Evolutionary conservation across 2,113 vertebrate species (phyloP).

Genomic region (Halcyon malimbica): DNA sequence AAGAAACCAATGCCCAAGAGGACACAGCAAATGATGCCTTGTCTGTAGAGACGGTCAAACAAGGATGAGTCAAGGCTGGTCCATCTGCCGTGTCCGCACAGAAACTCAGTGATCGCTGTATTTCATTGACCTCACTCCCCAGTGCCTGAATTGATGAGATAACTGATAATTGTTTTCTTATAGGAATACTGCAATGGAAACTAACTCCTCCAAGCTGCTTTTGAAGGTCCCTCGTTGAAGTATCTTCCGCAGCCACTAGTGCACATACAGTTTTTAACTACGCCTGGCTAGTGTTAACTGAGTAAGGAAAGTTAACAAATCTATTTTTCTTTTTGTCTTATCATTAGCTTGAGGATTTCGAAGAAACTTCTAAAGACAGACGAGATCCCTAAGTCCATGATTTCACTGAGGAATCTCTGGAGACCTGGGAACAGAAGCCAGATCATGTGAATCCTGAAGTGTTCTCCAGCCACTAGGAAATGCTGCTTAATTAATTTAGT

Average conservation of each 20-base stretch:
- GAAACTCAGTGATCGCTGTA: neutral
- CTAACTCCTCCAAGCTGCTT: neutral
- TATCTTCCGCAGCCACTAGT: neutral
- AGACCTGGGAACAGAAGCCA: neutral
- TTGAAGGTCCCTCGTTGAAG: neutral
- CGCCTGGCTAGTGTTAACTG: neutral
- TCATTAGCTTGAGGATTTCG: neutral
- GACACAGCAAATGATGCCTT: neutral
- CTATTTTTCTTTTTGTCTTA: neutral
- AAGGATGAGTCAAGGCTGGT: neutral
- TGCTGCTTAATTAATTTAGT: neutral
- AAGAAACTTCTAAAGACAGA: neutral
- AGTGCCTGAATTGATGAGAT: neutral
- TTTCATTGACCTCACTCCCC: neutral
- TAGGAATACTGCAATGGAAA: slow-evolving; percentile 17
- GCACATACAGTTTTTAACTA: neutral
- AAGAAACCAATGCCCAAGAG: neutral
- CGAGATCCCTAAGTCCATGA: neutral
- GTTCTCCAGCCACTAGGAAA: neutral
- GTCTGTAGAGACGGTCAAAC: neutral
- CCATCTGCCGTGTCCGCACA: neutral
- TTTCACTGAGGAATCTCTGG: neutral
- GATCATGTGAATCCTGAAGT: neutral
- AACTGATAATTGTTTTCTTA: neutral
- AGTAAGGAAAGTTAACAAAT: neutral